Base-by-base conservation (phyloP, 2,797 vertebrate genomes). In the Mormyrus proboscirostris region DNA sequence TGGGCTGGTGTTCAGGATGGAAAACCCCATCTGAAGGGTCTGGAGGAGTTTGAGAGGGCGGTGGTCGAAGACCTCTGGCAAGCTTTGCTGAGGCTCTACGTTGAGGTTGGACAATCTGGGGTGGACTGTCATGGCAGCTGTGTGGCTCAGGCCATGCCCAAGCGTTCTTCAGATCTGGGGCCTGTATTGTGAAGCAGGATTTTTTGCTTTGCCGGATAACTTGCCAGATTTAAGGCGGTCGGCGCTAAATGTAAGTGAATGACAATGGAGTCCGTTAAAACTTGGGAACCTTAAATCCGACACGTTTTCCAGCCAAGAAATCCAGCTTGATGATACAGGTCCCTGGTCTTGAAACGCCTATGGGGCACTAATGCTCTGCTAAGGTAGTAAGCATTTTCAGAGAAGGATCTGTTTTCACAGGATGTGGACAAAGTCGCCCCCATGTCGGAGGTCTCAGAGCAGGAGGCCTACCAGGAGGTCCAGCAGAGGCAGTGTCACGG, bases 61-160 rank as follows among this genome's bases (percentile, higher is more conserved):
- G 95, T 96, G 51, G 91, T 98, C 86, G 95, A 96, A 51, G 96
- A 97, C 90, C 92, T 98, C 3, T 98, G 97, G 97, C 85, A 47
- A 7, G 88, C 94, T 22, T 94, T 97, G 3, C 88, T 92, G 90
- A 93, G 93, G 38, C 93, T 95, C 19, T 97, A 96, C 92, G 92
- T 97, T 3, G 93, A 97, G 90, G 97, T 97, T 19, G 93, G 93
- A 59, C 12, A 22, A n/a, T 59, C 53, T 59, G 16, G 12, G 53
- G 12, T 55, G 14, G 73, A 9, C 22, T 51, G 41, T 85, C 44
- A 22, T 49, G 49, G 19, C 47, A 51, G 44, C 19, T 14, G 5
- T 22, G 82, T 29, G 84, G 25, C 0, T 57, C 49, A 14, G 29
- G 12, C 16, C 38, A 79, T 44, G 4, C 38, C 2, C 16, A n/a